Conservation (phyloP, 1,140 invertebrate species). For the Ephestia elutella region DNA sequence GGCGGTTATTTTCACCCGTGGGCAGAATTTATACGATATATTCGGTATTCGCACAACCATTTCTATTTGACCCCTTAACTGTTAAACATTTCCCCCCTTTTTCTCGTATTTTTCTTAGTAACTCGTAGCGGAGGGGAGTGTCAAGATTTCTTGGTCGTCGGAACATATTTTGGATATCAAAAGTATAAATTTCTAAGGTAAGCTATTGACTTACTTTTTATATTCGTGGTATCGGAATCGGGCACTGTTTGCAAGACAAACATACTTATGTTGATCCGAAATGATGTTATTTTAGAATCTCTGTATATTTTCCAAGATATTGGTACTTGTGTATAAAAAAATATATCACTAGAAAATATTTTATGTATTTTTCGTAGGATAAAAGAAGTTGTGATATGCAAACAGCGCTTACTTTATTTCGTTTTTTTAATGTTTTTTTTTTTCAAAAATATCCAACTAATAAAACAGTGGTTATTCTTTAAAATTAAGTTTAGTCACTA, state of each 20-base stretch:
- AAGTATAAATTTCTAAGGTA: slow-evolving; percentile 71
- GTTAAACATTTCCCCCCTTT: slow-evolving; percentile 13
- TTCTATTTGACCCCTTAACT: slow-evolving; percentile 29
- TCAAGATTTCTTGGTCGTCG: slow-evolving; percentile 27
- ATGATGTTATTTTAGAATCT: slow-evolving; percentile 15
- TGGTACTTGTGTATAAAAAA: no score
- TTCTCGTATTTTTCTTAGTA: not conserved
- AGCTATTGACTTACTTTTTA: slow-evolving; percentile 74
- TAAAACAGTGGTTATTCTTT: no score
- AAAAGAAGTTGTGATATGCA: no score
- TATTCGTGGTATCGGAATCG: slow-evolving; percentile 64
- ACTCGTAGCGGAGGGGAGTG: slow-evolving; percentile 14
- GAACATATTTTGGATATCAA: slow-evolving; percentile 71
- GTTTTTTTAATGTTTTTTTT: no score
- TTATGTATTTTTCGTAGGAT: no score
- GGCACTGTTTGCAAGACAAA: slow-evolving; percentile 68
- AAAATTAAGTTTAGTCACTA: no score
- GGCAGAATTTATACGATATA: slow-evolving; percentile 71
- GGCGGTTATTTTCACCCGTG: slow-evolving; percentile 68
- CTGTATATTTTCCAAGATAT: not conserved
- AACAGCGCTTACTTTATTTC: no score
- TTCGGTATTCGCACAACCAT: slow-evolving; percentile 46
- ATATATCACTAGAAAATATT: no score
- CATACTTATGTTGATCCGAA: slow-evolving; percentile 41
- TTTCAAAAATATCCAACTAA: no score